Evolutionary conservation across 2,888 invertebrate genomes (phyloP), one percentile per base, ranked within the genome.

Genomic region (Temnothorax rugatulus): DNA sequence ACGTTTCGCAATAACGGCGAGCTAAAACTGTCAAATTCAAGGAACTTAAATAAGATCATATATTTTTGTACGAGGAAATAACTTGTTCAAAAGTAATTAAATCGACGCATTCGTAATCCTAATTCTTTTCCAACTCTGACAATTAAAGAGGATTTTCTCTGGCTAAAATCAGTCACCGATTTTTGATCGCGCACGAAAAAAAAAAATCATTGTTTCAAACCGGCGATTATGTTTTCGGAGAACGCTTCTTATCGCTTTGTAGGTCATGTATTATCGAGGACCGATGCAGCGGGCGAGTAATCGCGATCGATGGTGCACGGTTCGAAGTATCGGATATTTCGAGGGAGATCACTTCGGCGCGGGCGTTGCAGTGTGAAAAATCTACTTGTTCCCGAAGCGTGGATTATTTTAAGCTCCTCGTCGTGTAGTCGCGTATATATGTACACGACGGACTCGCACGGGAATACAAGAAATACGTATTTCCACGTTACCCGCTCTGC

Each of bases 321-420:
- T 59, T 57, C 57, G 8, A 59, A 41, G 57, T 71, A 77, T 77
- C 41, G 77, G 41, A 44, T 69, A 59, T 81, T 68, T 81, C 79
- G 47, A 59, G 47, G 47, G 47, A 73, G 79, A 81, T 81, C 79
- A 47, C 79, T 59, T 71, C 44, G 71, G 79, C 44, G 29, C 29
- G 29, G 4, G 29, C 29, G 59, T 73, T 41, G 44, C 57, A 59
- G 79, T 69, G 77, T 69, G 77, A 81, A 79, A 79, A 81, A 81
- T 81, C 59, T 81, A 81, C 79, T 81, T 73, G 79, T 73, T 81
- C 79, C 79, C 79, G 79, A 47, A 73, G 73, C 73, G 38, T 81
- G 79, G 79, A 81, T 81, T 81, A 81, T 81, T 81, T 81, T 81
- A 81, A 81, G 79, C 79, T 81, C 21, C 71, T 59, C 73, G 79